These are phyloP conservation scores for Gasterosteus aculeatus DNA, from an alignment of 2,113 vertebrate genomes.

Conservation along the genomic window DNA sequence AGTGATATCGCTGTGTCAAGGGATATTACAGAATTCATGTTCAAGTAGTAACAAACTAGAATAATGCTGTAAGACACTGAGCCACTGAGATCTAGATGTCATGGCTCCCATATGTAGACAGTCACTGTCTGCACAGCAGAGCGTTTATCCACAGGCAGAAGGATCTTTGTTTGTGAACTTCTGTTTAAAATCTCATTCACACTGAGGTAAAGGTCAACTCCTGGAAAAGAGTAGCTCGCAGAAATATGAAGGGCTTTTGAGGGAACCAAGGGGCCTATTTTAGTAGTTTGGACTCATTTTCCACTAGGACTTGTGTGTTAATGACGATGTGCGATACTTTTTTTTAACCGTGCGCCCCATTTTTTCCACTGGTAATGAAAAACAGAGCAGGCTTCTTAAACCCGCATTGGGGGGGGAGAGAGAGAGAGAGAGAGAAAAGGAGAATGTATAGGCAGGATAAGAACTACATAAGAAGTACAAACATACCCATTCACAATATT, in stretches of 20 bases:
- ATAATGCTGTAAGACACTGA: neutral
- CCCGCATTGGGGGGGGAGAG: constrained; percentile 28
- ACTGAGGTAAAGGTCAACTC: constrained; percentile 50
- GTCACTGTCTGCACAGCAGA: constrained; percentile 17
- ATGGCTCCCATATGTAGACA: constrained; percentile 10
- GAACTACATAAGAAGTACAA: neutral
- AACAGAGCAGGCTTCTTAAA: constrained; percentile 67
- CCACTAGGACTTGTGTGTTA: constrained; percentile 56
- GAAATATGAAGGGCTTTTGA: constrained; percentile 35
- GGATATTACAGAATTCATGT: neutral
- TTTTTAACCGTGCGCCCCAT: constrained; percentile 60
- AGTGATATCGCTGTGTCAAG: neutral
- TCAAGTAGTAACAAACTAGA: neutral
- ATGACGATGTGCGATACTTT: constrained; percentile 57
- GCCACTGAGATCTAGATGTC: constrained; percentile 2
- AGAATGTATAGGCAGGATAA: constrained; percentile 22
- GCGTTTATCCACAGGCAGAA: constrained; percentile 37
- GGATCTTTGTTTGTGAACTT: constrained; percentile 7
- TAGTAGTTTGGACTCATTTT: constrained; percentile 62
- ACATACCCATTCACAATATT: constrained; percentile 2
- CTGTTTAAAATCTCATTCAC: constrained; percentile 47
- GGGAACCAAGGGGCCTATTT: constrained; percentile 56
- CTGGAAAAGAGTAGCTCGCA: constrained; percentile 49
- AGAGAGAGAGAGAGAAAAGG: constrained; percentile 8
- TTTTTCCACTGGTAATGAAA: constrained; percentile 75